A percentile compares a stretch with the other conserved stretches of the same genome.
Conservation (phyloP, 2,888 invertebrate species). For the Watsonalla binaria region DNA sequence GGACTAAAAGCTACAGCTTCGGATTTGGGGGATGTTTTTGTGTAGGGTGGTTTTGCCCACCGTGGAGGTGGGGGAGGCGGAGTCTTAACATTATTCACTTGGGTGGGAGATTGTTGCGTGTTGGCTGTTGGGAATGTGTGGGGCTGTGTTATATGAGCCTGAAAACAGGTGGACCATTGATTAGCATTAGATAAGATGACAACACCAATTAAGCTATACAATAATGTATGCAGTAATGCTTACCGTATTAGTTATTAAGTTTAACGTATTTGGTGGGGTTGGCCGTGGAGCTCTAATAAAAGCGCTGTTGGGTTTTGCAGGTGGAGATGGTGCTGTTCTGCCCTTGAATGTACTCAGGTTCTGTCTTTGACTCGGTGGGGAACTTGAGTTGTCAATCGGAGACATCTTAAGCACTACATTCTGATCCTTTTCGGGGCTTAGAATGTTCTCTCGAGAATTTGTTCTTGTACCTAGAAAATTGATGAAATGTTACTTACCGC, state of each 20-base stretch:
- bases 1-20: slow-evolving; percentile 64
- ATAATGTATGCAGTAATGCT: slow-evolving; percentile 30
- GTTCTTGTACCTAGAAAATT: slow-evolving; percentile 55
- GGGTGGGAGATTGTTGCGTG: slow-evolving; percentile 63
- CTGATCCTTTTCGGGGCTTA: slow-evolving; percentile 72
- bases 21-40: slow-evolving; percentile 69
- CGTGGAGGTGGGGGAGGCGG: slow-evolving; percentile 92
- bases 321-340: slow-evolving; percentile 76
- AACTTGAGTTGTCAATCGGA: slow-evolving; percentile 78
- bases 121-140: slow-evolving; percentile 68
- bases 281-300: slow-evolving; percentile 84
- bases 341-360: slow-evolving; percentile 85
- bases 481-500: no score
- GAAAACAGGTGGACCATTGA: slow-evolving; percentile 64
- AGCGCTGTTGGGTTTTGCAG: slow-evolving; percentile 63
- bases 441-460: slow-evolving; percentile 57
- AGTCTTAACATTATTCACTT: slow-evolving; percentile 55
- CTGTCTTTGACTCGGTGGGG: slow-evolving; percentile 68
- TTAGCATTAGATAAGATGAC: slow-evolving; percentile 36
- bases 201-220: slow-evolving; percentile 39
- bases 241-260: slow-evolving; percentile 81
- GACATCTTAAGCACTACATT: slow-evolving; percentile 88
- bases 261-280: slow-evolving; percentile 90
- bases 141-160: slow-evolving; percentile 78
- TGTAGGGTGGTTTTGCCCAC: slow-evolving; percentile 87